Percentiles rank a stretch among this genome's conserved stretches.
These are phyloP conservation scores for Coryphaenoides rupestris DNA, from an alignment of 2,113 vertebrate species.

Conservation along the genomic window DNA sequence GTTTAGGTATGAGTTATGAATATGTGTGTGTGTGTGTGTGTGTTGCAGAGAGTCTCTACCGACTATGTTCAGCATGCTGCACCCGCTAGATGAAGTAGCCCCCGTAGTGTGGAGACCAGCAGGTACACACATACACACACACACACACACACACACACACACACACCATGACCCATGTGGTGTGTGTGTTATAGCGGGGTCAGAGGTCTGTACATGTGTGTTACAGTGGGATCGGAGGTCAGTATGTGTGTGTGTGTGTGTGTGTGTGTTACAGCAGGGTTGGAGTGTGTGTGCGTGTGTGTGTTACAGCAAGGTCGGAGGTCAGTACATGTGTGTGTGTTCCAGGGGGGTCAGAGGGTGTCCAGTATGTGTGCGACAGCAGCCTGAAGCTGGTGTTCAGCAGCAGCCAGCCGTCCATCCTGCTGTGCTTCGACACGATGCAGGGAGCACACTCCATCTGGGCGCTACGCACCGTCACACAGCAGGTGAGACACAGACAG, in stretches of 20 bases:
- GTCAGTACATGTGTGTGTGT: slow-evolving; percentile 10
- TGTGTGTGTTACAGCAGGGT: no score
- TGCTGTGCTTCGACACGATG: slow-evolving; percentile 88
- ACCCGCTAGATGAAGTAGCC: slow-evolving; percentile 93
- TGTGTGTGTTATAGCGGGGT: background rate
- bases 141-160: background rate
- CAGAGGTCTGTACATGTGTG: slow-evolving; percentile 1
- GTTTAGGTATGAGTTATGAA: background rate
- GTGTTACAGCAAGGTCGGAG: no score
- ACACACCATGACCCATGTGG: background rate
- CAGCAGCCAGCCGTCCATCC: slow-evolving; percentile 80
- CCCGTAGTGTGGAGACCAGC: slow-evolving; percentile 86
- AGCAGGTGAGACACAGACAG: slow-evolving; percentile 82
- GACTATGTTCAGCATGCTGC: slow-evolving; percentile 95
- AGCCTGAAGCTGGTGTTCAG: slow-evolving; percentile 87
- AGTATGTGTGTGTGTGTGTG: background rate
- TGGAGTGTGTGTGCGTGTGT: no score
- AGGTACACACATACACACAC: slow-evolving; percentile 68
- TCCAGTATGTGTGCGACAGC: slow-evolving; percentile 88
- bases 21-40: slow-evolving; percentile 11
- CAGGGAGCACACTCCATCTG: slow-evolving; percentile 88
- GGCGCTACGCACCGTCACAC: slow-evolving; percentile 85
- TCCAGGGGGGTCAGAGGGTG: slow-evolving; percentile 80
- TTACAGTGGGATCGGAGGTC: no score
- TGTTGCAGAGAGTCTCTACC: slow-evolving; percentile 86